Conservation (phyloP, 2,113 vertebrate genomes). For the Azemiops feae region DNA sequence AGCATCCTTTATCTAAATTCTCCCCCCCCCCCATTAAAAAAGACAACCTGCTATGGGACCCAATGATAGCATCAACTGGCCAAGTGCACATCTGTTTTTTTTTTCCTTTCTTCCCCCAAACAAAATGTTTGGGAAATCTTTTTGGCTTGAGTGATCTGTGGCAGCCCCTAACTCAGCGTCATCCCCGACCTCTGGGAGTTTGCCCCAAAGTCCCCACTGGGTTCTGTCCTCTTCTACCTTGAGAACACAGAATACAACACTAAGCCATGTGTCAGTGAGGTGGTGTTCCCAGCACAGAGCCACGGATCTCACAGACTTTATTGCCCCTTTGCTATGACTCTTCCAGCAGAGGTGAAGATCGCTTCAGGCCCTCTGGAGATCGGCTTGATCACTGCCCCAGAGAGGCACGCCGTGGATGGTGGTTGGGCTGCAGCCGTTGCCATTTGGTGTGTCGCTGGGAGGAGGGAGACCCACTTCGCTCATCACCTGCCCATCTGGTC, state of each 20-base stretch:
- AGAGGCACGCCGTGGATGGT: not conserved
- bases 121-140: not conserved
- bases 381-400: not conserved
- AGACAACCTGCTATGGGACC: not conserved
- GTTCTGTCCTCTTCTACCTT: not conserved
- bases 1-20: not conserved
- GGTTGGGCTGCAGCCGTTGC: not conserved
- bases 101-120: not conserved
- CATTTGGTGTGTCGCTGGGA: not conserved
- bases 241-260: not conserved
- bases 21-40: fast-evolving
- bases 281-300: not conserved
- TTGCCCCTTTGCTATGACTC: not conserved
- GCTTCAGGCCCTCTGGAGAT: slow-evolving; percentile 28
- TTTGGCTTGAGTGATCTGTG: not conserved
- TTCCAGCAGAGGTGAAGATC: not conserved
- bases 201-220: not conserved
- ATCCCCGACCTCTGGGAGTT: not conserved
- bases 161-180: not conserved
- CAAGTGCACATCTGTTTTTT: not conserved
- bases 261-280: not conserved
- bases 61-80: not conserved
- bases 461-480: slow-evolving; percentile 17
- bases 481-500: not conserved
- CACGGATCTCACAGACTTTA: not conserved